These are phyloP conservation scores for Sinocyclocheilus maitianheensis DNA, from an alignment of 2,113 vertebrate genomes.

Conservation along the genomic window DNA sequence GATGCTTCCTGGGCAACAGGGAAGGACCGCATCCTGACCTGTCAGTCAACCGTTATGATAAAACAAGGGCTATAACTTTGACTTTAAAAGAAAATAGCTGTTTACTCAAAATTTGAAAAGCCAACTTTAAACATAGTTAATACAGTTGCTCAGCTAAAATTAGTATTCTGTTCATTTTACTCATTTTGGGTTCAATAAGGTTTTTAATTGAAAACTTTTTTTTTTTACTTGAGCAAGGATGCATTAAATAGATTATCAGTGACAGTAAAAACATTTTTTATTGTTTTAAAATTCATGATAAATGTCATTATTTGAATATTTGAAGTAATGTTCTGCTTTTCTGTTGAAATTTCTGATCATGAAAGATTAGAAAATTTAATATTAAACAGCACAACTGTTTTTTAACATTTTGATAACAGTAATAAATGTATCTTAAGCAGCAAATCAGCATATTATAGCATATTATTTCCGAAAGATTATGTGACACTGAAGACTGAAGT, in stretches of 20 bases:
- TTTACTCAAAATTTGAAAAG: neutral
- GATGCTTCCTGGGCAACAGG: neutral
- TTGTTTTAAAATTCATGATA: too few species aligned
- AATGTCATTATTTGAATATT: too few species aligned
- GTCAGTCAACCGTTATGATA: neutral
- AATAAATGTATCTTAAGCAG: neutral
- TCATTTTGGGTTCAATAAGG: too few species aligned
- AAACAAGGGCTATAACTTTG: neutral
- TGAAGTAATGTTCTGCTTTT: too few species aligned
- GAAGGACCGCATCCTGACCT: neutral
- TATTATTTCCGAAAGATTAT: neutral
- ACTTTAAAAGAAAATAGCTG: too few species aligned
- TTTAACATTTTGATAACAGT: neutral
- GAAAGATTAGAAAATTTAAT: too few species aligned
- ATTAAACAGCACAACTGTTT: neutral
- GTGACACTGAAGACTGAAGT: neutral
- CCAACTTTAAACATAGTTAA: neutral
- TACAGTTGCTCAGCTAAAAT: neutral
- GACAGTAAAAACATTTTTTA: too few species aligned
- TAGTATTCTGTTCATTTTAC: too few species aligned
- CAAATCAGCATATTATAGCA: neutral
- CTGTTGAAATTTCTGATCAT: too few species aligned
- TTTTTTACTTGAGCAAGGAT: too few species aligned
- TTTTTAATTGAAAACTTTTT: too few species aligned
- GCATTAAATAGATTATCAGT: too few species aligned